phyloP scores from a whole-genome alignment of 1,140 invertebrate genomes.

The Macrobrachium rosenbergii region DNA sequence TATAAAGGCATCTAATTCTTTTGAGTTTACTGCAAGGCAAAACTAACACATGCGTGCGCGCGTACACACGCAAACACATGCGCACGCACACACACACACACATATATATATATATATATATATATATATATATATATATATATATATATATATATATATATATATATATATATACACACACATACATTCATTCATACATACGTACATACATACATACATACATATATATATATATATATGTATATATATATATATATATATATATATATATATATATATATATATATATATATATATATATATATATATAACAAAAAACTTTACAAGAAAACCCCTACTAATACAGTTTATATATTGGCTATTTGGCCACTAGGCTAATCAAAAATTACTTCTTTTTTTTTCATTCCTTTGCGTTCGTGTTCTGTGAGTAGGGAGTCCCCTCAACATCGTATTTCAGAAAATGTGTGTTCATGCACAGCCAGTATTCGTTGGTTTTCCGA shows the following conservation, averaged over 20 bases:
- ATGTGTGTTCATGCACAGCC: no score
- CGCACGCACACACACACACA: background rate
- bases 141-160: background rate
- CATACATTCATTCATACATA: background rate
- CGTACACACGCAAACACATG: background rate
- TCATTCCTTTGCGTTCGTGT: no score
- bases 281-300: background rate
- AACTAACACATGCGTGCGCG: background rate
- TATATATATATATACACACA: background rate
- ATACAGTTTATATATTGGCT: background rate
- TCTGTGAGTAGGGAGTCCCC: no score
- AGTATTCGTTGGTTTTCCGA: no score
- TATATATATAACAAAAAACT: background rate
- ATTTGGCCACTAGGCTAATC: background rate
- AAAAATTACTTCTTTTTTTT: no score
- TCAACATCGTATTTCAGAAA: no score
- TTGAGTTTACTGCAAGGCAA: no score
- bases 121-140: slow-evolving; percentile 9
- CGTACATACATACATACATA: background rate
- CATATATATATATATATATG: slow-evolving; percentile 5
- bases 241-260: slow-evolving; percentile 1
- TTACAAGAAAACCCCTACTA: background rate
- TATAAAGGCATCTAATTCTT: no score
- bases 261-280: background rate
- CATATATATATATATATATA: slow-evolving; percentile 6